Percentiles rank a stretch among this genome's conserved stretches.
Evolutionary conservation across 1,140 invertebrate species (phyloP).

Genomic region (Brachionus angularis): DNA sequence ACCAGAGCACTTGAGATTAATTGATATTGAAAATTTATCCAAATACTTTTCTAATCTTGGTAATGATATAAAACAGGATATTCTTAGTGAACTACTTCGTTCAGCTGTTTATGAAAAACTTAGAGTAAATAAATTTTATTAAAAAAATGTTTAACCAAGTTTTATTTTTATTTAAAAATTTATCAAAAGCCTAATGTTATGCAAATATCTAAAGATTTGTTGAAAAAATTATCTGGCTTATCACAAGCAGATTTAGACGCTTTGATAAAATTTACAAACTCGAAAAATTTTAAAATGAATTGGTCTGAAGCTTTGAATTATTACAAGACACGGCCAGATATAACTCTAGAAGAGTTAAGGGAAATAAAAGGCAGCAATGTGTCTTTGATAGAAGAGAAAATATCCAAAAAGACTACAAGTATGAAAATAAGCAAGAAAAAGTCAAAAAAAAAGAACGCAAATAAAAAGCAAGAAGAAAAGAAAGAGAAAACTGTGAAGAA

Average conservation of each 20-base stretch:
- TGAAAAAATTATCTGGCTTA: neutral
- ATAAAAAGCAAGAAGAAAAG: no score
- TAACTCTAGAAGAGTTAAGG: conserved; percentile 3
- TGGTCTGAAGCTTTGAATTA: conserved; percentile 19
- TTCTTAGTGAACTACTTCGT: conserved; percentile 9
- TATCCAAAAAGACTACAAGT: neutral
- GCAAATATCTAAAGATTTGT: neutral
- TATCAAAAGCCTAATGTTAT: neutral
- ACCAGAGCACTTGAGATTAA: neutral
- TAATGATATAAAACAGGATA: conserved; percentile 1
- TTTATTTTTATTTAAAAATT: neutral
- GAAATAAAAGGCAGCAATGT: conserved; percentile 1
- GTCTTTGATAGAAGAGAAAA: neutral
- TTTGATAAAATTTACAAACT: neutral
- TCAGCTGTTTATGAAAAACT: conserved; percentile 5
- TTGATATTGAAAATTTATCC: conserved; percentile 31
- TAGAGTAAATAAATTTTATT: neutral
- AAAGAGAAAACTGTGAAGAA: no score
- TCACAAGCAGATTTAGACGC: neutral
- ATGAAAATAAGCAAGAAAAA: no score
- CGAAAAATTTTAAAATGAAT: conserved; percentile 23
- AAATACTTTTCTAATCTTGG: neutral
- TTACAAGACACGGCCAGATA: conserved; percentile 30
- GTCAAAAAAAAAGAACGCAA: no score
- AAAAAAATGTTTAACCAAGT: neutral